Conservation (phyloP, 2,888 invertebrate species). For the Saturnia japonica region DNA sequence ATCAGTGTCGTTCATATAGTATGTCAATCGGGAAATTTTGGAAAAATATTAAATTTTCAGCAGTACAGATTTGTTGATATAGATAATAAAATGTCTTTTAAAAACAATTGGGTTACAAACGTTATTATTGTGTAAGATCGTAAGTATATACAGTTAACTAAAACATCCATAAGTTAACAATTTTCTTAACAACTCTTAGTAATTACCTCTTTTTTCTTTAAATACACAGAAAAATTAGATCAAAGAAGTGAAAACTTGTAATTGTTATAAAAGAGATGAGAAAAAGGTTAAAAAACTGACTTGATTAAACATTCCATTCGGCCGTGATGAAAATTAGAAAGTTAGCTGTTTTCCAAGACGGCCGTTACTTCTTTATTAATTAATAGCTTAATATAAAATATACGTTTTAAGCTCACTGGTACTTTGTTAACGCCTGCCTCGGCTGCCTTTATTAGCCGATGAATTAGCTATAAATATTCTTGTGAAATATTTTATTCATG, state of each 20-base stretch:
- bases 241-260: slow-evolving; percentile 52
- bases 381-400: slow-evolving; percentile 51
- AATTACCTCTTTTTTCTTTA: slow-evolving; percentile 16
- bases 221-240: slow-evolving; percentile 40
- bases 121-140: too few relatives aligned
- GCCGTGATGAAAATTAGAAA: slow-evolving; percentile 49
- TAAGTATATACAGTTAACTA: not conserved
- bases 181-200: not conserved
- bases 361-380: slow-evolving; percentile 46
- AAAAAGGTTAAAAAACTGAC: slow-evolving; percentile 40
- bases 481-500: slow-evolving; percentile 21
- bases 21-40: too few relatives aligned
- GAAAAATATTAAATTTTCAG: too few relatives aligned
- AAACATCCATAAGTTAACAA: not conserved
- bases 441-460: slow-evolving; percentile 26
- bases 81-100: too few relatives aligned
- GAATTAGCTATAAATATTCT: slow-evolving; percentile 28
- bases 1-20: too few relatives aligned
- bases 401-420: slow-evolving; percentile 30
- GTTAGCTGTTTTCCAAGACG: slow-evolving; percentile 42
- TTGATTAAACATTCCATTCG: slow-evolving; percentile 54
- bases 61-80: too few relatives aligned
- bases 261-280: slow-evolving; percentile 43
- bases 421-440: slow-evolving; percentile 28
- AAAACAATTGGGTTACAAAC: too few relatives aligned